Percentiles rank a stretch among this genome's conserved stretches.
phyloP scores from a whole-genome alignment of 1,140 invertebrate species.

The Vanessa atalanta region DNA sequence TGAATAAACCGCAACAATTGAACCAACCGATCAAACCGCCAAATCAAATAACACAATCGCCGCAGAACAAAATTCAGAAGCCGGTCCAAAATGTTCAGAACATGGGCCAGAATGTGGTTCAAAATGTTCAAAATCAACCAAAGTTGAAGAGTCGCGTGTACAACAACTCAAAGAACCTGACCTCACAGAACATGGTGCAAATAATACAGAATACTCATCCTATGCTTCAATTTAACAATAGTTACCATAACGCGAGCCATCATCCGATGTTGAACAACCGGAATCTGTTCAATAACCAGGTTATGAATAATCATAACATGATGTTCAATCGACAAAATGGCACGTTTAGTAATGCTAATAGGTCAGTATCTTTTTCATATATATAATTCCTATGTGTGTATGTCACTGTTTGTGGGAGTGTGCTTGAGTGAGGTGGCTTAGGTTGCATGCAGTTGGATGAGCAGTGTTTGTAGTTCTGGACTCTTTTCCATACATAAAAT shows the following conservation, averaged over 20 bases:
- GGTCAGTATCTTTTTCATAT: constrained; percentile 43
- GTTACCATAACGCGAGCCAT: constrained; percentile 71
- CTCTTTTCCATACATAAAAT: too few relatives aligned
- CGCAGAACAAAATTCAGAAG: constrained; percentile 25
- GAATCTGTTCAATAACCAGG: constrained; percentile 52
- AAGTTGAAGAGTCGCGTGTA: constrained; percentile 60
- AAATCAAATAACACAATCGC: constrained; percentile 30
- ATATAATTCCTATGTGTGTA: too few relatives aligned
- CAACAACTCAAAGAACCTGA: constrained; percentile 68
- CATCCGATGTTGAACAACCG: constrained; percentile 68
- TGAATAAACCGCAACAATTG: constrained; percentile 36
- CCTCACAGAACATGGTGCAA: constrained; percentile 76
- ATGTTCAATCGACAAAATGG: constrained; percentile 64
- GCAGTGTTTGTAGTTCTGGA: too few relatives aligned
- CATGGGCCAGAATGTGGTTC: constrained; percentile 2
- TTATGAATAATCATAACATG: constrained; percentile 46
- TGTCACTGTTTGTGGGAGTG: too few relatives aligned
- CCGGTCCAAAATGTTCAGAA: constrained; percentile 47
- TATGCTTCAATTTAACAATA: constrained; percentile 74
- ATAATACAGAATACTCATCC: constrained; percentile 83
- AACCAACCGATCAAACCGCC: constrained; percentile 39
- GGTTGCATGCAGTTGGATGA: too few relatives aligned
- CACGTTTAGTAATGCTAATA: constrained; percentile 49
- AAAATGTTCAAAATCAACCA: constrained; percentile 44
- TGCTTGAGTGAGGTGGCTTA: too few relatives aligned